Base-by-base conservation (phyloP, 2,797 vertebrate species). In the Liasis olivaceus region DNA sequence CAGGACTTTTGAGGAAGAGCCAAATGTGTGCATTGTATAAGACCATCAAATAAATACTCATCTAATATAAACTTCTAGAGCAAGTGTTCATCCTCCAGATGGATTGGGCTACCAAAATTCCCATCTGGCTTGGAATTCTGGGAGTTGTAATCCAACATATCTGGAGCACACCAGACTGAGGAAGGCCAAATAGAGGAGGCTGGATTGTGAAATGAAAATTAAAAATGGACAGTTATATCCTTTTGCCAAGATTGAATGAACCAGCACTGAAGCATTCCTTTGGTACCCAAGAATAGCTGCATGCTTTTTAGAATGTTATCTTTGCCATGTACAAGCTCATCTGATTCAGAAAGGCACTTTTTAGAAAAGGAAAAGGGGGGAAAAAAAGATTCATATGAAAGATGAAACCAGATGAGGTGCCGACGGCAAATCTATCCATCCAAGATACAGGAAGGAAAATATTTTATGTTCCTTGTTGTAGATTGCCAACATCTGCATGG, bases 401-500 rank as follows among this genome's bases (percentile, higher is more conserved):
- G 59, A 64, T 89, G 42, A 42, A 51, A 90, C 26, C 28, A 91
- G 84, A 11, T 72, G 84, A 15, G 0, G 22, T 69, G 26, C 87
- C 90, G 91, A 31, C 47, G 84, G 87, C 20, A 3, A 13, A 56
- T 66, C 92, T 24, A 28, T 87, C 93, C 1, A 92, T 93, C 94
- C 54, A 58, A 93, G 92, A 89, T 85, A 66, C 0, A 56, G 87
- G 88, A 63, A 31, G 64, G 89, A 89, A 93, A 42, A 28, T 56
- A 14, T 89, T 95, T 94, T 90, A 86, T 85, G 85, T 93, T 91
- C 91, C 89, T 59, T 54, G 69, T 91, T 95, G 95, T 94, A 96
- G 95, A 96, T 97, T 97, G 96, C 97, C 97, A 97, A 96, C 96
- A 96, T 96, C 96, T 97, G 95, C 95, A 93, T 81, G 95, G 96